Conservation (phyloP, 1,140 invertebrate genomes). For the Mya arenaria region DNA sequence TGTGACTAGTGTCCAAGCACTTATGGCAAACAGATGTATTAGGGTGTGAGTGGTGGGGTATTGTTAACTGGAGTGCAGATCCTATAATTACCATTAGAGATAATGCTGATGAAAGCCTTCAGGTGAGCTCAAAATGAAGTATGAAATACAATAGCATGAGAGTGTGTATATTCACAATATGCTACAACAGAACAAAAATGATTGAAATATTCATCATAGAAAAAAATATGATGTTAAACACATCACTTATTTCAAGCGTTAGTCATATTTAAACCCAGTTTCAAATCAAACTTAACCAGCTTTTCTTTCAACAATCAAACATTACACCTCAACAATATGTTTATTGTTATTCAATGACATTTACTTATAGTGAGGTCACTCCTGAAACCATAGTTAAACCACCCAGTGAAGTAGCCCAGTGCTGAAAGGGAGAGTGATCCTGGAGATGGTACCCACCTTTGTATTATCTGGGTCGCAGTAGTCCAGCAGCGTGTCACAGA, state of each 20-base stretch:
- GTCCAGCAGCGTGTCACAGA: slow-evolving; percentile 95
- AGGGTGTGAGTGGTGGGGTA: not conserved
- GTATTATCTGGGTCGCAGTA: slow-evolving; percentile 93
- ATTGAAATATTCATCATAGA: too few species aligned
- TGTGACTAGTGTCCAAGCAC: not conserved
- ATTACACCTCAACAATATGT: not conserved
- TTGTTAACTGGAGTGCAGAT: not conserved
- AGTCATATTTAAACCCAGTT: too few species aligned
- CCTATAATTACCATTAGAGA: slow-evolving; percentile 26
- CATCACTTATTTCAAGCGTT: too few species aligned
- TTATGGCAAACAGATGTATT: not conserved
- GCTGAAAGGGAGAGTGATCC: too few species aligned
- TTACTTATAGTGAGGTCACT: not conserved
- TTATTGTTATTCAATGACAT: not conserved
- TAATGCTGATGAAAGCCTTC: slow-evolving; percentile 20
- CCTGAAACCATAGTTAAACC: not conserved
- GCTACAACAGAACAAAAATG: too few species aligned
- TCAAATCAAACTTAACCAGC: too few species aligned
- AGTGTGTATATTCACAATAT: too few species aligned
- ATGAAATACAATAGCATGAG: too few species aligned
- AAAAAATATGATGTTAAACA: too few species aligned
- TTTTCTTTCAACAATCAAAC: not conserved
- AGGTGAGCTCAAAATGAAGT: too few species aligned
- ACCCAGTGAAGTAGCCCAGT: not conserved
- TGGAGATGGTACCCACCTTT: slow-evolving; percentile 84